phyloP scores from a whole-genome alignment of 2,113 vertebrate genomes.

The Lepisosteus oculatus region DNA sequence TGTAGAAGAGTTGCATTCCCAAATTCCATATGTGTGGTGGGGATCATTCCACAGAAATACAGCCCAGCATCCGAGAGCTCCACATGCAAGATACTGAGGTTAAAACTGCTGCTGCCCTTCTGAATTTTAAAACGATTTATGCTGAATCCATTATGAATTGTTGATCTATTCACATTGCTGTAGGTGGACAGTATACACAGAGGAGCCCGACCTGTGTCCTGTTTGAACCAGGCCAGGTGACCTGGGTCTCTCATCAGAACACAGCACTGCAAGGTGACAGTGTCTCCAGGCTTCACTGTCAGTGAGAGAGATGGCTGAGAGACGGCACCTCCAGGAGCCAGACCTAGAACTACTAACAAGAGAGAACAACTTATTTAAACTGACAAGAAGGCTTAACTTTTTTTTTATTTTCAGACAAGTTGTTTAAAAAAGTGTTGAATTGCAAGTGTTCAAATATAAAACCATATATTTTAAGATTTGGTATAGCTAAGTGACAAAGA shows the following conservation, averaged over 20 bases:
- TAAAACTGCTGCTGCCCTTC: not conserved
- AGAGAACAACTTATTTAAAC: not conserved
- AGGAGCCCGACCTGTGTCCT: not conserved
- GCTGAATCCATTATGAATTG: not conserved
- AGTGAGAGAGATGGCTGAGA: not conserved
- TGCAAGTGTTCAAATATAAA: no score
- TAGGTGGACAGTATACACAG: not conserved
- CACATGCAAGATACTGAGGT: not conserved
- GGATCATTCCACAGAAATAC: conserved; percentile 3
- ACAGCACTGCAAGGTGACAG: not conserved
- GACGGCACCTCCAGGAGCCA: not conserved
- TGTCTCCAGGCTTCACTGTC: not conserved
- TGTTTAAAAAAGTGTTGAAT: no score
- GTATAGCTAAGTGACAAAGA: no score
- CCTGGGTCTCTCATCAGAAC: not conserved
- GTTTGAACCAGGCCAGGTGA: conserved; percentile 8
- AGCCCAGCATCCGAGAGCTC: not conserved
- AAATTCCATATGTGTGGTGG: not conserved
- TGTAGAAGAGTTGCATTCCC: not conserved
- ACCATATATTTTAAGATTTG: no score
- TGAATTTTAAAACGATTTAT: not conserved
- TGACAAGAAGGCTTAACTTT: no score
- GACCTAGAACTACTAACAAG: not conserved
- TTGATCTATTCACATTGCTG: not conserved
- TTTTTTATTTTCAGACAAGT: no score